Evolutionary conservation across 2,797 vertebrate genomes (phyloP).

Genomic region (Octomys mimax): DNA sequence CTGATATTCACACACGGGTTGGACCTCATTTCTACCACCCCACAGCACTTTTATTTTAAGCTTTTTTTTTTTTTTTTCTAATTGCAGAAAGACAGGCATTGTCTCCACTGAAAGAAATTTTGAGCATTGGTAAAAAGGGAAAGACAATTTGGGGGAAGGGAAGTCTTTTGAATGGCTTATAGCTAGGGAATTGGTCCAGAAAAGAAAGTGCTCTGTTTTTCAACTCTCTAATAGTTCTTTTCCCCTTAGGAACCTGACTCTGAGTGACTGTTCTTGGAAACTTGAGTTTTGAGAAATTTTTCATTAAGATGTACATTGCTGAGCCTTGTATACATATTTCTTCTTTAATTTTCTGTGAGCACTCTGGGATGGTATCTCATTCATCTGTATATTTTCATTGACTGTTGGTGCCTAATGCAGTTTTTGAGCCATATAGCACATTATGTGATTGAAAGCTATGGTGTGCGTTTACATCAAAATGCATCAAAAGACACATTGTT

Average conservation of each 20-base stretch:
- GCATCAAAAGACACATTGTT: not conserved
- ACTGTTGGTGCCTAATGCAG: not conserved
- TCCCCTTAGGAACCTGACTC: not conserved
- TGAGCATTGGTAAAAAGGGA: constrained; percentile 57
- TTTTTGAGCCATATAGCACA: not conserved
- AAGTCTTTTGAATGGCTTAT: constrained; percentile 49
- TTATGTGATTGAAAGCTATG: not conserved
- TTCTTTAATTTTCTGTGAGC: not conserved
- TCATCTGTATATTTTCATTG: not conserved
- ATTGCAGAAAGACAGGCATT: constrained; percentile 70
- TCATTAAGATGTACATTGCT: not conserved
- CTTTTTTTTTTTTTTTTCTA: constrained; percentile 72
- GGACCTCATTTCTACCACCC: constrained; percentile 54
- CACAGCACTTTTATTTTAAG: constrained; percentile 63
- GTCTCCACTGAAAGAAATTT: constrained; percentile 60
- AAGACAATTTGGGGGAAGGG: constrained; percentile 5
- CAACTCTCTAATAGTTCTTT: not conserved
- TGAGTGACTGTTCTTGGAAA: not conserved
- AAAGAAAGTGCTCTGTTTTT: constrained; percentile 46
- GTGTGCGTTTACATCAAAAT: not conserved
- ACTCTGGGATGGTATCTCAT: not conserved
- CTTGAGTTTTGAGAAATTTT: constrained; percentile 38
- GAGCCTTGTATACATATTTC: not conserved
- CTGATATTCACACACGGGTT: constrained; percentile 14
- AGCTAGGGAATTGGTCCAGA: not conserved